phyloP scores from a whole-genome alignment of 2,888 invertebrate species.

The Cybosia mesomella region DNA sequence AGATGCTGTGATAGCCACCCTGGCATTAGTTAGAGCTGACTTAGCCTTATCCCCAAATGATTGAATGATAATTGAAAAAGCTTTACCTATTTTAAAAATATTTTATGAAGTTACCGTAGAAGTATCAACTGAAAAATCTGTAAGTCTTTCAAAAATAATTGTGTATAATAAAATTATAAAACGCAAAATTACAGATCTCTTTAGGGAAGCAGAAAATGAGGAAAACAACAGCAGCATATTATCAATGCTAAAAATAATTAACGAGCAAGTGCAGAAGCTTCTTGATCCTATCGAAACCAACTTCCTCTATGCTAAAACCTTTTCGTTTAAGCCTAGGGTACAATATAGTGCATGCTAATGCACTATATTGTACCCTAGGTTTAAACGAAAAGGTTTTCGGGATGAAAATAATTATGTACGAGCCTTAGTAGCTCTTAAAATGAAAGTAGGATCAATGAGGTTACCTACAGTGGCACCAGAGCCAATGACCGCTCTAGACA shows the following conservation, averaged over 20 bases:
- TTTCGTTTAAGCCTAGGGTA: too few species aligned
- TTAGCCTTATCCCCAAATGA: constrained; percentile 27
- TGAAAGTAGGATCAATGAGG: too few species aligned
- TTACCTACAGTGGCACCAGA: too few species aligned
- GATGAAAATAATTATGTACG: background rate
- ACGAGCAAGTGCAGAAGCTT: background rate
- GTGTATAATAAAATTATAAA: background rate
- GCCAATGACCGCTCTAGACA: too few species aligned
- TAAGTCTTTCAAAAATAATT: background rate
- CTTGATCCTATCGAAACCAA: background rate
- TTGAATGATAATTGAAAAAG: constrained; percentile 26
- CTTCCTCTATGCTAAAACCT: background rate
- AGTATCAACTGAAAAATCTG: constrained; percentile 37
- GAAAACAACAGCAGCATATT: too few species aligned
- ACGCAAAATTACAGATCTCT: too few species aligned
- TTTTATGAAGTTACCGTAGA: constrained; percentile 45
- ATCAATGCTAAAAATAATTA: background rate
- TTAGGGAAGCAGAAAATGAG: too few species aligned
- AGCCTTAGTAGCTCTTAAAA: background rate
- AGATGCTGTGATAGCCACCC: constrained; percentile 39
- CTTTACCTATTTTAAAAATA: constrained; percentile 26
- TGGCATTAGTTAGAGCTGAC: constrained; percentile 39
- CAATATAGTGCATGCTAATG: too few species aligned
- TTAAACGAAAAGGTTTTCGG: background rate
- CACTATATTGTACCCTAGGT: background rate